These are phyloP conservation scores for Artibeus jamaicensis DNA, from an alignment of 2,797 vertebrate species.

Conservation along the genomic window DNA sequence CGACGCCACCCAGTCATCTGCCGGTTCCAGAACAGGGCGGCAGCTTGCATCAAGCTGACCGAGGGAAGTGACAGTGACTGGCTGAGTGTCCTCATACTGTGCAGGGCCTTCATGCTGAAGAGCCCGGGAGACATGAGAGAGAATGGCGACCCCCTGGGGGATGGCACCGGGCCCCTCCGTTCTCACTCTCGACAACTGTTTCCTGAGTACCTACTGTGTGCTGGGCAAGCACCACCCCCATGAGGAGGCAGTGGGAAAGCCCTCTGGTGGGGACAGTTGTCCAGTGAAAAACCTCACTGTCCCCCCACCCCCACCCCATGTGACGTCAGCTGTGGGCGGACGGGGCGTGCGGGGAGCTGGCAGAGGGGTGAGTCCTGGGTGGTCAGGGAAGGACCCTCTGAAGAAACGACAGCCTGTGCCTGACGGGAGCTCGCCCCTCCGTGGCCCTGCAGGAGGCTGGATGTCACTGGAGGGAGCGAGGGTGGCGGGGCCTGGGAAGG, in stretches of 20 bases:
- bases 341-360: rapidly evolving
- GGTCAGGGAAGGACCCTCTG: background rate
- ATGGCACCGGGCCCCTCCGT: rapidly evolving
- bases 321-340: rapidly evolving
- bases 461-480: background rate
- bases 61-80: no score
- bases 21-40: background rate
- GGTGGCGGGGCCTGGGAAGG: background rate
- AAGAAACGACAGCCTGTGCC: background rate
- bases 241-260: background rate
- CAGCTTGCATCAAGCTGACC: background rate
- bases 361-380: background rate
- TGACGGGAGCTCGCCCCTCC: background rate
- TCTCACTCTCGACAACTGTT: background rate
- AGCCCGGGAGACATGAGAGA: background rate
- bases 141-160: rapidly evolving
- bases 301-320: no score
- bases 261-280: no score
- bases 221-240: rapidly evolving
- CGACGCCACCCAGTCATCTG: rapidly evolving
- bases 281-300: no score
- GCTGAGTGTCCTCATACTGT: no score
- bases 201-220: background rate
- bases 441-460: background rate
- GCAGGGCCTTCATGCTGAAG: background rate